phyloP scores from a whole-genome alignment of 2,888 invertebrate genomes.

The Cephus sareptanus region DNA sequence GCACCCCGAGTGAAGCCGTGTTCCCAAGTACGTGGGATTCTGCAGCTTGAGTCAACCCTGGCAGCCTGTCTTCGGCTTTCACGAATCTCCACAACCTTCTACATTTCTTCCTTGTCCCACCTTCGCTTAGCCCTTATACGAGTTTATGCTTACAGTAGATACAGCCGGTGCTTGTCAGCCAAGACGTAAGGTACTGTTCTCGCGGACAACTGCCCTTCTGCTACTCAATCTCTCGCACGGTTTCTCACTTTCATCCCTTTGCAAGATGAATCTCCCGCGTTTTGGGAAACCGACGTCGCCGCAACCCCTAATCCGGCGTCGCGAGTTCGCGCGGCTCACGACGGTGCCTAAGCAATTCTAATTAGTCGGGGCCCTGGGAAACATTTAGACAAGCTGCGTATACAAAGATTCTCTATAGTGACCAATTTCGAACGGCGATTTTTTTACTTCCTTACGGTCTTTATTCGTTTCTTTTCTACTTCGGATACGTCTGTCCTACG shows the following conservation, averaged over 20 bases:
- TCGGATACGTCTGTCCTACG: not conserved
- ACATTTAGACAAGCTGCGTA: not conserved
- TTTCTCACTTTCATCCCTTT: slow-evolving; percentile 12
- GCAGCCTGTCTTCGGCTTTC: slow-evolving; percentile 17
- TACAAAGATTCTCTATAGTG: not conserved
- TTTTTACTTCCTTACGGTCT: not conserved
- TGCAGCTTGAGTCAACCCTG: slow-evolving; percentile 40
- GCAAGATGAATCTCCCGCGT: slow-evolving; percentile 22
- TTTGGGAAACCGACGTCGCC: slow-evolving; percentile 24
- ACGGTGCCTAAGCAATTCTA: slow-evolving; percentile 1
- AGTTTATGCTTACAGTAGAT: not conserved
- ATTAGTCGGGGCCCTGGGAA: not conserved
- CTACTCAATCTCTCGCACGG: slow-evolving; percentile 13
- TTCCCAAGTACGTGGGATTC: slow-evolving; percentile 35
- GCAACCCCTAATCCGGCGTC: slow-evolving; percentile 24
- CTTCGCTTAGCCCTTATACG: not conserved
- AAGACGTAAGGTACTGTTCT: not conserved
- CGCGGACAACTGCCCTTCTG: not conserved
- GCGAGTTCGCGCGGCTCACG: slow-evolving; percentile 16
- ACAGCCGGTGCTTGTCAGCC: not conserved
- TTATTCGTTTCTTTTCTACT: not conserved
- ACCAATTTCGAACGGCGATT: not conserved
- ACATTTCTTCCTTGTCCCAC: not conserved
- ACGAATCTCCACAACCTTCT: not conserved
- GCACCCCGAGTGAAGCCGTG: slow-evolving; percentile 21